Evolutionary conservation across 2,888 invertebrate species (phyloP), one percentile per base, ranked within the genome.

Genomic region (Conistra vaccinii): DNA sequence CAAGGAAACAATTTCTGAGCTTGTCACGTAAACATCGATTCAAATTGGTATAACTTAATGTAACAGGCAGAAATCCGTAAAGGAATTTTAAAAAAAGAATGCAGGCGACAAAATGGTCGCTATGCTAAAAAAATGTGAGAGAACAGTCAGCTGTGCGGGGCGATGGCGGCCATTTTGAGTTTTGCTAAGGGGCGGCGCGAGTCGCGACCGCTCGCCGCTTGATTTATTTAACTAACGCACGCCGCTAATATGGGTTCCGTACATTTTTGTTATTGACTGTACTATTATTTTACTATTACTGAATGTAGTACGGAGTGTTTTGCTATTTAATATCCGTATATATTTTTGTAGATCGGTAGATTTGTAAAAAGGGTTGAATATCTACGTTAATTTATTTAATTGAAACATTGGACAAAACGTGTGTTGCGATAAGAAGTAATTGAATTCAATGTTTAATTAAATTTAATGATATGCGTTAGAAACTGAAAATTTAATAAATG

Each of bases 121-220:
- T 79, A 88, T 88, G 91, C 90, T 90, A 94, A 94, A 92, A 93
- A 93, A 90, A 89, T 80, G 82, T 85, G 89, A 89, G 89, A 91
- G 89, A 90, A 89, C 89, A 91, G 92, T 94, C 94, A 94, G 94
- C 94, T 94, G 95, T 91, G 86, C 76, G 93, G 76, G 93, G 81
- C 81, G 62, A 51, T 35, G 81, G 91, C 95, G 93, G 96, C 96
- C 96, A 96, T 96, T 89, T 96, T 96, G 95, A 89, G 89, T 80
- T 90, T 89, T 87, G 86, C 86, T 86, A 92, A 91, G 90, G 94
- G 77, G 89, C 89, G 90, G 91, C 88, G 91, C 87, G 83, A 88
- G 90, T 91, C 88, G 91, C 87, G 84, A 88, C 73, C 91, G 89
- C 90, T 86, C 88, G 81, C 86, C 84, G 88, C 85, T 90, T 95